Evolutionary conservation across 2,888 invertebrate genomes (phyloP).

Genomic region (Arenicola marina): DNA sequence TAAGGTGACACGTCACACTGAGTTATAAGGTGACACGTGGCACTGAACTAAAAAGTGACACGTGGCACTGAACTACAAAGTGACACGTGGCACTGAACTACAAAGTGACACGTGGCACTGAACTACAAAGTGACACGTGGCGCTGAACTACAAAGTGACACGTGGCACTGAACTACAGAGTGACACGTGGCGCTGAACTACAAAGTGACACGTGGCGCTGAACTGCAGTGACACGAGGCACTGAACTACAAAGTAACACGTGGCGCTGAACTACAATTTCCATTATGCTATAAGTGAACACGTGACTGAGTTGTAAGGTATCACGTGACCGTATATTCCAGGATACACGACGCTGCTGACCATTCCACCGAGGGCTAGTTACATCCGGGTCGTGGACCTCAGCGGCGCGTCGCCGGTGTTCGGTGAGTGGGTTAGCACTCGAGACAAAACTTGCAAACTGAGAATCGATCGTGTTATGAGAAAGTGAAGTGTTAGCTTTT

Average conservation of each 20-base stretch:
- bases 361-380: conserved; percentile 6
- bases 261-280: too few species aligned
- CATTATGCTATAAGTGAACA: too few species aligned
- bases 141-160: too few species aligned
- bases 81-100: background rate
- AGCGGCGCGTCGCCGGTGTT: conserved; percentile 12
- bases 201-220: too few species aligned
- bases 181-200: background rate
- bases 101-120: too few species aligned
- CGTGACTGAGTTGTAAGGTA: background rate
- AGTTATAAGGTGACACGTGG: too few species aligned
- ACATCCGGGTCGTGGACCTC: conserved; percentile 5
- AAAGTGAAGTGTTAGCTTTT: background rate
- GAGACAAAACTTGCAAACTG: background rate
- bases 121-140: too few species aligned
- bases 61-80: too few species aligned
- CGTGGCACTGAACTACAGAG: too few species aligned
- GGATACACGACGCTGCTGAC: conserved; percentile 13
- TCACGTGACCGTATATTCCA: background rate
- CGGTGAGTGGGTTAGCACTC: conserved; percentile 5
- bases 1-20: background rate
- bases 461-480: background rate
- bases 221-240: too few species aligned
- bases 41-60: too few species aligned
- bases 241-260: too few species aligned